phyloP scores from a whole-genome alignment of 2,888 invertebrate genomes.

The Vesta saturnalis region DNA sequence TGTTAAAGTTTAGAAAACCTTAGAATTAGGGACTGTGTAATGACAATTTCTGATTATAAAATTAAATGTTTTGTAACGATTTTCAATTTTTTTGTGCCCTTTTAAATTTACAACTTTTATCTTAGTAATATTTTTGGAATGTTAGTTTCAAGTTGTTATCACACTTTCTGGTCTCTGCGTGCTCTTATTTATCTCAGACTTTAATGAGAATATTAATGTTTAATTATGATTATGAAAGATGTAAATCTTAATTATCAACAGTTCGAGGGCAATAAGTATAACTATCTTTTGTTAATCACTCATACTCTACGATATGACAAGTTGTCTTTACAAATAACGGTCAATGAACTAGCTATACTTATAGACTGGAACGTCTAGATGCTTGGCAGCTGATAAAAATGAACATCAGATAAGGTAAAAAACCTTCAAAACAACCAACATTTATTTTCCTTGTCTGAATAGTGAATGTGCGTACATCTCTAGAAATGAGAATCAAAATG shows the following conservation, averaged over 20 bases:
- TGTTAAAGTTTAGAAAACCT: too few species aligned
- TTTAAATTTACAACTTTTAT: background rate
- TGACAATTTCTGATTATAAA: too few species aligned
- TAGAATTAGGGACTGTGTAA: too few species aligned
- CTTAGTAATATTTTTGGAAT: background rate
- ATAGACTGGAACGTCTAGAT: slow-evolving; percentile 35
- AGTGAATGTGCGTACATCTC: background rate
- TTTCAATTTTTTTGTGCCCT: too few species aligned
- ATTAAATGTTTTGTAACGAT: too few species aligned
- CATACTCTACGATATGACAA: slow-evolving; percentile 53
- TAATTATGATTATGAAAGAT: slow-evolving; percentile 45
- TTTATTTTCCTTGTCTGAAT: slow-evolving; percentile 10
- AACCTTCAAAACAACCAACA: slow-evolving; percentile 24
- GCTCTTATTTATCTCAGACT: slow-evolving; percentile 20
- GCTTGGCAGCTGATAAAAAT: slow-evolving; percentile 26
- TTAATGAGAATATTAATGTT: slow-evolving; percentile 44
- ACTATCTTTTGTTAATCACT: slow-evolving; percentile 54
- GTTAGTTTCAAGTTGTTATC: background rate
- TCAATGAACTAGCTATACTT: slow-evolving; percentile 36
- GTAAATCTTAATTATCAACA: slow-evolving; percentile 48
- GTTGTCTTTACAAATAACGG: slow-evolving; percentile 45
- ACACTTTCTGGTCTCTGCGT: slow-evolving; percentile 5
- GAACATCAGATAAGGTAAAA: slow-evolving; percentile 28
- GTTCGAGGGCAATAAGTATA: slow-evolving; percentile 54
- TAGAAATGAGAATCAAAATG: background rate